Conservation (phyloP, 1,140 invertebrate genomes). For the Apocrypta bakeri region DNA sequence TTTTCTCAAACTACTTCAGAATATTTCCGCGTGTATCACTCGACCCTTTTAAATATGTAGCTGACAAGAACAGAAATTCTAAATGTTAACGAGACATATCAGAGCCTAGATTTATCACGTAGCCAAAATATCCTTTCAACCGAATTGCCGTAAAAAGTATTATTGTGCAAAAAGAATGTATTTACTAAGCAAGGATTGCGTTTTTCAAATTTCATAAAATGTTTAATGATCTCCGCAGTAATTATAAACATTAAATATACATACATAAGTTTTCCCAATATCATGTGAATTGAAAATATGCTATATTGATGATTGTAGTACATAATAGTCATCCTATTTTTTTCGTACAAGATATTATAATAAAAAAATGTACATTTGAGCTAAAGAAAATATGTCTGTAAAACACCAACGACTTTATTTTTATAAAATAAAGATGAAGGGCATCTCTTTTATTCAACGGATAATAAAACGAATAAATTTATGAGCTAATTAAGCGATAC, state of each 20-base stretch:
- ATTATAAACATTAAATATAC: background rate
- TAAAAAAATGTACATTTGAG: background rate
- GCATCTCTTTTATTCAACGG: background rate
- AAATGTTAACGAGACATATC: constrained; percentile 44
- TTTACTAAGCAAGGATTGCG: background rate
- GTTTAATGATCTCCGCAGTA: too few relatives aligned
- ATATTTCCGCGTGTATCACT: background rate
- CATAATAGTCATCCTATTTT: background rate
- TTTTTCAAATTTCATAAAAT: background rate
- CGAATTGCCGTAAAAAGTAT: constrained; percentile 29
- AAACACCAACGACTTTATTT: constrained; percentile 9
- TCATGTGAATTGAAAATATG: background rate
- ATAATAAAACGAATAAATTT: background rate
- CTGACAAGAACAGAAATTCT: constrained; percentile 20
- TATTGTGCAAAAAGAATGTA: constrained; percentile 33
- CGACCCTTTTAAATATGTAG: background rate
- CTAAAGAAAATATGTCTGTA: background rate
- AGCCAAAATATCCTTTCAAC: background rate
- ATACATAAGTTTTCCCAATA: background rate
- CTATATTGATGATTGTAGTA: background rate
- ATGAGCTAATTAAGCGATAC: background rate
- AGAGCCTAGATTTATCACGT: constrained; percentile 17
- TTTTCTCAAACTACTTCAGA: background rate
- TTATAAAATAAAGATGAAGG: constrained; percentile 3
- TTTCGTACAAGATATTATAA: background rate